A percentile compares a stretch with the other conserved stretches of the same genome.
Conservation (phyloP, 2,113 vertebrate species). For the Prionailurus viverrinus region DNA sequence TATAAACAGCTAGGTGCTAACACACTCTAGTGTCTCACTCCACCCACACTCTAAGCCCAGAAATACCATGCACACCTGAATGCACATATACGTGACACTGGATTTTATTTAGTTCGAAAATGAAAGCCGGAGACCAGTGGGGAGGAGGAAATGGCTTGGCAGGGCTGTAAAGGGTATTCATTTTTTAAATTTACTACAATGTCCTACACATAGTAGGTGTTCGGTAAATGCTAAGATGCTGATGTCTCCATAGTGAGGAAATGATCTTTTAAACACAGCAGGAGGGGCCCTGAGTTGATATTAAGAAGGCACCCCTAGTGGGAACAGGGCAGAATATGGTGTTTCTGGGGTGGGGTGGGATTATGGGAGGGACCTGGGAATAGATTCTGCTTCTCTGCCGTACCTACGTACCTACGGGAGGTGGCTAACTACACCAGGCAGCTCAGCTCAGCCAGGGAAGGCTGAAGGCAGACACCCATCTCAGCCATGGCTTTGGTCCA, state of each 20-base stretch:
- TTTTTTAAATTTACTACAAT: background rate
- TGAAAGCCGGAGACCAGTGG: background rate
- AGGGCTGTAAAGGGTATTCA: background rate
- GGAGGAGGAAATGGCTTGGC: background rate
- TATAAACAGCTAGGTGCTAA: background rate
- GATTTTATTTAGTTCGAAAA: background rate
- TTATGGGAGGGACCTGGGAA: background rate
- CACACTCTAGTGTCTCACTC: slow-evolving; percentile 28
- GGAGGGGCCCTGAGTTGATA: background rate
- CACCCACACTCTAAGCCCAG: slow-evolving; percentile 49
- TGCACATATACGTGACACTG: background rate
- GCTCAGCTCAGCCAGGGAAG: background rate
- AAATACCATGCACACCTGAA: slow-evolving; percentile 48
- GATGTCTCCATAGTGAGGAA: background rate
- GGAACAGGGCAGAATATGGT: background rate
- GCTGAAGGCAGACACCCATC: background rate
- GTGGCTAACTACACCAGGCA: rapidly evolving
- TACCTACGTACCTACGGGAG: too few relatives aligned
- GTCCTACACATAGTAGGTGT: background rate
- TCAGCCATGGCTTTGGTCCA: background rate
- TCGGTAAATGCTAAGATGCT: background rate
- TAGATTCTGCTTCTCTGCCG: background rate
- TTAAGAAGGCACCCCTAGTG: background rate
- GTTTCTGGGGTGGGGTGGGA: background rate
- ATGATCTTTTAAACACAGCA: background rate